Evolutionary conservation across 1,140 invertebrate species (phyloP).

Genomic region (Drosophila lowei): DNA sequence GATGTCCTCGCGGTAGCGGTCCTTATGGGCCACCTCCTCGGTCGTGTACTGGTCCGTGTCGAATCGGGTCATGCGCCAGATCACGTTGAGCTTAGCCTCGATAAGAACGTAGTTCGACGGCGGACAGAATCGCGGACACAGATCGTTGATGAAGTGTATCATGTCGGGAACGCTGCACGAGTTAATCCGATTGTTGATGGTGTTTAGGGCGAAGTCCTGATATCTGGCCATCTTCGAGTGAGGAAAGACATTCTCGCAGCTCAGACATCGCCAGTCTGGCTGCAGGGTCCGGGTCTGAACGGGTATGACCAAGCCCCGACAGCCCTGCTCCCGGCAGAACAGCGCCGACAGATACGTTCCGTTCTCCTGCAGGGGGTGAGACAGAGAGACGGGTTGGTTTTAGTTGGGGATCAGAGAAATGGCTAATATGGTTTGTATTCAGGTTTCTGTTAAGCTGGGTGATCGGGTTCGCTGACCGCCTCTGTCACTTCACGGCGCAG

Average conservation of each 20-base stretch:
- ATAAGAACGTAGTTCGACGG: slow-evolving; percentile 77
- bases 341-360: slow-evolving; percentile 77
- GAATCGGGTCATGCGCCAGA: slow-evolving; percentile 75
- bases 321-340: slow-evolving; percentile 75
- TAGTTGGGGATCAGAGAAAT: neutral
- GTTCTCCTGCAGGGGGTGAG: slow-evolving; percentile 63
- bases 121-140: slow-evolving; percentile 79
- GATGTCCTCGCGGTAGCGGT: slow-evolving; percentile 82
- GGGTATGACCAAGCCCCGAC: slow-evolving; percentile 78
- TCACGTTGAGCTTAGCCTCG: slow-evolving; percentile 80
- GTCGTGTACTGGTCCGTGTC: slow-evolving; percentile 58
- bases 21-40: slow-evolving; percentile 74
- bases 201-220: slow-evolving; percentile 79
- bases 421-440: neutral
- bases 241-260: slow-evolving; percentile 72
- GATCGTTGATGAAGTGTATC: slow-evolving; percentile 79
- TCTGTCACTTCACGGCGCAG: slow-evolving; percentile 32
- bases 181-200: slow-evolving; percentile 81
- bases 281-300: slow-evolving; percentile 74
- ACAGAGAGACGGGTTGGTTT: neutral
- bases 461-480: slow-evolving; percentile 2
- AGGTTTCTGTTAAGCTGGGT: no score
- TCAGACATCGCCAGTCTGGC: slow-evolving; percentile 77
- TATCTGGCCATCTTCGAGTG: slow-evolving; percentile 77
- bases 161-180: slow-evolving; percentile 72